These are phyloP conservation scores for Pangasius mekongensis DNA, from an alignment of 2,797 vertebrate species.

Conservation along the genomic window DNA sequence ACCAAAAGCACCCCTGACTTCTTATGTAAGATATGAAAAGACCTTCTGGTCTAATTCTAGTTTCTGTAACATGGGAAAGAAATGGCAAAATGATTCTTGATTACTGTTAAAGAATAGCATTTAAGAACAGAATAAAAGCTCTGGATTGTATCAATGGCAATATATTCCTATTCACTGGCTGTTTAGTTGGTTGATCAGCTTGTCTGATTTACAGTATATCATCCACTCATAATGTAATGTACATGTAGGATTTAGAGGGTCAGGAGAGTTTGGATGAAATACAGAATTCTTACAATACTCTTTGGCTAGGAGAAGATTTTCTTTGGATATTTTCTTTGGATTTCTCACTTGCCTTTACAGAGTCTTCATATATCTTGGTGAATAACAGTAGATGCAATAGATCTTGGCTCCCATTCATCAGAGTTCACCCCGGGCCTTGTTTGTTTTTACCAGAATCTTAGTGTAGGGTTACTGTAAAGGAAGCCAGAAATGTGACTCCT, in stretches of 20 bases:
- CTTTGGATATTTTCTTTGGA: not conserved
- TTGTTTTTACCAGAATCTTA: slow-evolving; percentile 20
- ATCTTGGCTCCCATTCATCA: not conserved
- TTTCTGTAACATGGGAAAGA: not conserved
- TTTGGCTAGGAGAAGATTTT: not conserved
- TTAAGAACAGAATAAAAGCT: slow-evolving; percentile 6
- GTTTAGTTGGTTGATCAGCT: not conserved
- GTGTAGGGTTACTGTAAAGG: slow-evolving; percentile 25
- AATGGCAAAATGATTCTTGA: not conserved
- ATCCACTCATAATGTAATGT: not conserved
- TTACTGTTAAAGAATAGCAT: not conserved
- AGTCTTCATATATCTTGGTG: not conserved
- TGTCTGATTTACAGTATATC: slow-evolving; percentile 6
- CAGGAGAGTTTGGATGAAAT: not conserved
- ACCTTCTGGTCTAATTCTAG: not conserved
- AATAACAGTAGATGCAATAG: not conserved
- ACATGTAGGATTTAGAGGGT: not conserved
- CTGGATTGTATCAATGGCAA: not conserved
- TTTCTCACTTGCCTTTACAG: not conserved
- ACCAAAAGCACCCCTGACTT: slow-evolving; percentile 15
- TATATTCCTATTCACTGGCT: not conserved
- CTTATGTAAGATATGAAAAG: slow-evolving; percentile 24
- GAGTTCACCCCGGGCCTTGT: not conserved
- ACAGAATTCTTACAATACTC: not conserved
- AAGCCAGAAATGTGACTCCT: slow-evolving; percentile 31